Percentiles rank a stretch among this genome's conserved stretches.
These are phyloP conservation scores for Flexamia atlantica DNA, from an alignment of 2,888 invertebrate species.

Conservation along the genomic window DNA sequence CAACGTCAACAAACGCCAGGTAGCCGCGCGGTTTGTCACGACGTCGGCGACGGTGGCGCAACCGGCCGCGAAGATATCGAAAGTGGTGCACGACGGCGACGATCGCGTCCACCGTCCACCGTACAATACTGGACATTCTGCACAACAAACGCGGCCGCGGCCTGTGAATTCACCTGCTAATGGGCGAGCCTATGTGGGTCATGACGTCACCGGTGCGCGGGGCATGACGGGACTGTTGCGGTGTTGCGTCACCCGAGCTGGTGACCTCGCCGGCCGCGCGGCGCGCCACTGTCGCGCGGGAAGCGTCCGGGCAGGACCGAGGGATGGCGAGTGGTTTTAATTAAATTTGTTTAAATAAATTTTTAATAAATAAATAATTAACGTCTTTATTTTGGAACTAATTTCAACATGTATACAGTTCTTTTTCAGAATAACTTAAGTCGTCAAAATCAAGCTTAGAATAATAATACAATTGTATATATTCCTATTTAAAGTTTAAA, in stretches of 20 bases:
- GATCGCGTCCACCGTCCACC: too few species aligned
- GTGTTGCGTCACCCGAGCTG: constrained; percentile 39
- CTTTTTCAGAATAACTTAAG: too few species aligned
- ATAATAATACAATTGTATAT: too few species aligned
- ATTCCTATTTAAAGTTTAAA: too few species aligned
- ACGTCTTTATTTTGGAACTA: too few species aligned
- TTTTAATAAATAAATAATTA: too few species aligned
- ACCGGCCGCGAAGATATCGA: constrained; percentile 50
- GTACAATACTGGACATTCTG: constrained; percentile 57
- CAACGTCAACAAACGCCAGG: background rate
- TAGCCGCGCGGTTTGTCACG: constrained; percentile 14
- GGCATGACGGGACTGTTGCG: constrained; percentile 50
- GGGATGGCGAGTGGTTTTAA: background rate
- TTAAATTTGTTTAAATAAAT: too few species aligned
- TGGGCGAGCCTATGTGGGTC: constrained; percentile 50
- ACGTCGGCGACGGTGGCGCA: constrained; percentile 23
- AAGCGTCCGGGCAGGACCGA: background rate
- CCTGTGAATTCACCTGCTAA: constrained; percentile 56
- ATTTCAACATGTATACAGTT: too few species aligned
- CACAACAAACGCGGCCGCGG: constrained; percentile 47
- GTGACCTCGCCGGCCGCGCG: constrained; percentile 36
- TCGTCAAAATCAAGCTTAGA: too few species aligned
- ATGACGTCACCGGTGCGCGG: constrained; percentile 49
- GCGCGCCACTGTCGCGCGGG: constrained; percentile 34
- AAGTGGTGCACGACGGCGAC: constrained; percentile 57